A percentile compares a stretch with the other conserved stretches of the same genome.
Evolutionary conservation across 1,140 invertebrate species (phyloP).

Genomic region (Diabrotica virgifera): DNA sequence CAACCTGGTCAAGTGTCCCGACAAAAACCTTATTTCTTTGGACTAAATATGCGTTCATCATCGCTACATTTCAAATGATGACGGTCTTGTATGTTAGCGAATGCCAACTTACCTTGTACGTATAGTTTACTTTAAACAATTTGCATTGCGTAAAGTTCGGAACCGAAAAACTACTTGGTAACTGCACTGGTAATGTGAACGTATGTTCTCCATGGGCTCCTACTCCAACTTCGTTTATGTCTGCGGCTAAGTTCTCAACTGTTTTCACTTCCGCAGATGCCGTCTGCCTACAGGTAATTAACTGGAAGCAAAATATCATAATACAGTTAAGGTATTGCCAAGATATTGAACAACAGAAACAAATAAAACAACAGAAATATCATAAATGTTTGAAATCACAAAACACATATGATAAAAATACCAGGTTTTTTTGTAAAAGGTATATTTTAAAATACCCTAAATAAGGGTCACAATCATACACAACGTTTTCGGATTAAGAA

Average conservation of each 20-base stretch:
- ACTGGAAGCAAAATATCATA: slow-evolving; percentile 17
- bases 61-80: too few species aligned
- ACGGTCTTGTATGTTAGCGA: not conserved
- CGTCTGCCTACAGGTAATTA: slow-evolving; percentile 25
- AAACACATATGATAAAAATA: too few species aligned
- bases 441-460: too few species aligned
- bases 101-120: slow-evolving; percentile 21
- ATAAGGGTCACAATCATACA: too few species aligned
- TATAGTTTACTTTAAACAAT: slow-evolving; percentile 28
- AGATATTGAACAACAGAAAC: too few species aligned
- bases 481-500: too few species aligned
- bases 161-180: slow-evolving; percentile 22
- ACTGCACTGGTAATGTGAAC: slow-evolving; percentile 23
- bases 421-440: too few species aligned
- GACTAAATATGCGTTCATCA: too few species aligned
- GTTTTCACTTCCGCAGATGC: slow-evolving; percentile 22
- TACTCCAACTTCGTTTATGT: slow-evolving; percentile 29
- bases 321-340: not conserved
- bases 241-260: slow-evolving; percentile 16
- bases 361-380: too few species aligned
- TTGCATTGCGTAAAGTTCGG: slow-evolving; percentile 32
- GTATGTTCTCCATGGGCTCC: slow-evolving; percentile 35
- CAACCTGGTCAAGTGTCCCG: not conserved
- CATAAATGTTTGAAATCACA: too few species aligned
- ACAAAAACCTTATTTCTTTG: not conserved